phyloP scores from a whole-genome alignment of 2,797 vertebrate genomes.

The Tokudaia muenninki region DNA sequence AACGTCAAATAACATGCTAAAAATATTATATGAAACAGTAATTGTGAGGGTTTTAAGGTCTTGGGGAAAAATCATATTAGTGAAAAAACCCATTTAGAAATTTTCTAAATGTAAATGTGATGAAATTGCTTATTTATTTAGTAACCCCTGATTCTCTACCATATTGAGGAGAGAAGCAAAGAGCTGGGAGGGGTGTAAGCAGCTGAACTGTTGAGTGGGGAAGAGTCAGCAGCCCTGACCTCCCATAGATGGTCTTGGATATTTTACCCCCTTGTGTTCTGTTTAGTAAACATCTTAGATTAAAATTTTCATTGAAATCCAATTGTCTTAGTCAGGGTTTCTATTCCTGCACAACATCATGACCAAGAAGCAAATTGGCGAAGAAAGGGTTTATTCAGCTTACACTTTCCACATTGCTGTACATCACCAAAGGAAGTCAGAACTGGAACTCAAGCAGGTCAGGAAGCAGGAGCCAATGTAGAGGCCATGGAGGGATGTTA shows the following conservation, averaged over 20 bases:
- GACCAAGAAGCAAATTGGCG: too few relatives aligned
- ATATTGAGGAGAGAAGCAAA: neutral
- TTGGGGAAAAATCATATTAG: neutral
- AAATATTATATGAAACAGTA: constrained; percentile 2
- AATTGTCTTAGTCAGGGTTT: neutral
- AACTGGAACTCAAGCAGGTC: too few relatives aligned
- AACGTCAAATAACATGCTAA: neutral
- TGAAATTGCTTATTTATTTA: constrained; percentile 8
- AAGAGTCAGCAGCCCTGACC: neutral
- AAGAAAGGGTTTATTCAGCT: too few relatives aligned
- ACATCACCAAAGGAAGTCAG: too few relatives aligned
- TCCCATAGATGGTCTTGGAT: neutral
- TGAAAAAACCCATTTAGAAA: neutral
- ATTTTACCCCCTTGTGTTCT: neutral
- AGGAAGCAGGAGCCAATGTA: too few relatives aligned
- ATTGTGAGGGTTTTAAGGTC: constrained; percentile 2
- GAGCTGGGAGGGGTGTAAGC: neutral
- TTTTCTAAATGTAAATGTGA: constrained; percentile 29
- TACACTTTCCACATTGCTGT: too few relatives aligned
- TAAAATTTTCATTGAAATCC: constrained; percentile 27
- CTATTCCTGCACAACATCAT: too few relatives aligned
- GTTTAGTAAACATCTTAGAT: constrained; percentile 22
- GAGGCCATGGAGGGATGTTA: too few relatives aligned
- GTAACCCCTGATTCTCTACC: neutral
- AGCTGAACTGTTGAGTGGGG: neutral